Base-by-base conservation (phyloP, 2,797 vertebrate genomes). In the Orestias chungarensis region DNA sequence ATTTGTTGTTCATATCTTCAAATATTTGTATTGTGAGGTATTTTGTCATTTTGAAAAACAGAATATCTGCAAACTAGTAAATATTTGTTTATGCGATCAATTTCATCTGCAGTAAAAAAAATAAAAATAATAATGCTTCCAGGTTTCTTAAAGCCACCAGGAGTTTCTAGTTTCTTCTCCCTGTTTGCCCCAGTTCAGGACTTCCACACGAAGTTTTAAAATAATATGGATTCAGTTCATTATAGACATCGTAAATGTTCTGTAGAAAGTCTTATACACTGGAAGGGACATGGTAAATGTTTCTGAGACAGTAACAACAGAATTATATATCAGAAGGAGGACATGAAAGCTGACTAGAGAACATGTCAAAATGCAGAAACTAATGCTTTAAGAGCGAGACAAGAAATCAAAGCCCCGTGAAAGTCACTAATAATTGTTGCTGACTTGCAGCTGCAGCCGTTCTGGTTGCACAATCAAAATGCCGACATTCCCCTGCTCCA, bases 381-480 rank as follows among this genome's bases (percentile, higher is more conserved):
- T 7, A 55, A 55, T 29, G 14, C 14, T 55, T 43, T 7, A 43
- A 43, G 38, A 20, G 49, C 38, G 27, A 59, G 43, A 11, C 9
- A 38, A 11, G 7, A 18, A 71, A 9, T 68, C 20, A 15, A 33
- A 33, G 64, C 6, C 33, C 42, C 1, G 57, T 29, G 50, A 52
- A 25, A 52, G 46, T 61, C 9, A n/a, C 8, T 1, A 65, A 57
- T 25, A 72, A 14, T 64, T 47, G 79, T 72, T 77, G 64, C 55
- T 18, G 64, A 71, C 20, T 0, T 64, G 46, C 67, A 83, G 82
- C 86, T 80, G 71, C 86, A 66, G 79, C 70, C 76, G 76, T 68
- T 74, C 70, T 68, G 73, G 82, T 92, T 91, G 79, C 88, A 89
- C 90, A 88, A 89, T 72, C 64, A 8, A 70, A 89, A 83, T 62